Evolutionary conservation across 2,113 vertebrate genomes (phyloP).

Genomic region (Mesitornis unicolor): DNA sequence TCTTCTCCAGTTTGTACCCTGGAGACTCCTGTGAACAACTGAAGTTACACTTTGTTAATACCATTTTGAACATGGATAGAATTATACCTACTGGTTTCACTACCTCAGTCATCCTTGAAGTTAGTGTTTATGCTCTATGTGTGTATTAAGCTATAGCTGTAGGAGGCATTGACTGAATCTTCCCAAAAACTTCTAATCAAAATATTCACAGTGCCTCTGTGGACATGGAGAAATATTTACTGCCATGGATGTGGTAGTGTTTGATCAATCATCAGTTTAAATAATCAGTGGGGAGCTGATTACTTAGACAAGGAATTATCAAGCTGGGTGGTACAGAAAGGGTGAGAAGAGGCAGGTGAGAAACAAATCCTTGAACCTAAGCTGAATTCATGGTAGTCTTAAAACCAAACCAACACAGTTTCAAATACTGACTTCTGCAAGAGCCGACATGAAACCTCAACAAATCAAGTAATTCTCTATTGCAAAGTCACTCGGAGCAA

Average conservation of each 20-base stretch:
- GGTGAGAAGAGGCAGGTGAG: neutral
- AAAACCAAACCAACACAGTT: fast-evolving
- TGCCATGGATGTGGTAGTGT: fast-evolving
- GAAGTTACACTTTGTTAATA: neutral
- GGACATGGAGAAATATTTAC: neutral
- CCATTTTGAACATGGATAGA: neutral
- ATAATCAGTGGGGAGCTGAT: fast-evolving
- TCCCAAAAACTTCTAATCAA: neutral
- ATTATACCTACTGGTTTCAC: neutral
- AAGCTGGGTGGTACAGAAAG: fast-evolving
- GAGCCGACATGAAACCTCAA: neutral
- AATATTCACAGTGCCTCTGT: neutral
- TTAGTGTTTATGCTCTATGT: fast-evolving
- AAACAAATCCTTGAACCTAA: neutral
- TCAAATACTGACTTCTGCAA: neutral
- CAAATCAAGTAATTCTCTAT: neutral
- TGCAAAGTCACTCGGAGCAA: neutral
- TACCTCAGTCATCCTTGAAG: neutral
- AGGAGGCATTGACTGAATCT: neutral
- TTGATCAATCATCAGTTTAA: neutral
- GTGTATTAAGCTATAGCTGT: neutral
- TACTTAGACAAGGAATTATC: neutral
- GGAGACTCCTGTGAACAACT: neutral
- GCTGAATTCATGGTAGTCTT: neutral
- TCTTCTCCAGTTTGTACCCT: neutral